Evolutionary conservation across 2,113 vertebrate genomes (phyloP).

Genomic region (Lagopus muta): DNA sequence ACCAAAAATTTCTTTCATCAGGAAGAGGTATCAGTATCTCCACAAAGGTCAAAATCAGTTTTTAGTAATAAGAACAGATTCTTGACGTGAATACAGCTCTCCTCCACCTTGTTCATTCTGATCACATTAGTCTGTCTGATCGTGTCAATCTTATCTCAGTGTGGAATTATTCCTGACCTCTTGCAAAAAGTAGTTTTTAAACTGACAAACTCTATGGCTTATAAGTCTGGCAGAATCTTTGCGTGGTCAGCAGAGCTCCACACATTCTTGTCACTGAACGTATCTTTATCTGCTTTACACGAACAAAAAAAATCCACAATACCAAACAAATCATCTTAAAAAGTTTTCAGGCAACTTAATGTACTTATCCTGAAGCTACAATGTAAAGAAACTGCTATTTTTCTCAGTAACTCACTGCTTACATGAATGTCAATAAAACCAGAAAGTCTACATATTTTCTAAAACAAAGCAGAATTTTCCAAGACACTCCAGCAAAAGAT

Average conservation of each 20-base stretch:
- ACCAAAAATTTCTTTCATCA: background rate
- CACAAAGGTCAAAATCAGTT: slow-evolving; percentile 29
- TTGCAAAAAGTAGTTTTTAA: background rate
- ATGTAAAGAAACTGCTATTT: background rate
- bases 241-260: background rate
- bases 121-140: background rate
- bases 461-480: background rate
- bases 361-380: background rate
- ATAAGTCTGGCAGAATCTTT: background rate
- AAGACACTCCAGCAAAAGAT: background rate
- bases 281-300: background rate
- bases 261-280: background rate
- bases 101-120: background rate
- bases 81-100: background rate
- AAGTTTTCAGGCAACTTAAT: background rate
- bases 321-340: background rate
- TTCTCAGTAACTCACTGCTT: background rate
- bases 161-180: background rate
- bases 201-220: background rate
- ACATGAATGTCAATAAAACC: background rate
- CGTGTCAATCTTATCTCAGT: background rate
- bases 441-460: background rate
- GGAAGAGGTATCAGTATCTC: background rate
- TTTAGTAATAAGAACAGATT: background rate
- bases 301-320: accelerated